A percentile compares a stretch with the other conserved stretches of the same genome.
Conservation (phyloP, 2,113 vertebrate genomes). For the Eclectus roratus region DNA sequence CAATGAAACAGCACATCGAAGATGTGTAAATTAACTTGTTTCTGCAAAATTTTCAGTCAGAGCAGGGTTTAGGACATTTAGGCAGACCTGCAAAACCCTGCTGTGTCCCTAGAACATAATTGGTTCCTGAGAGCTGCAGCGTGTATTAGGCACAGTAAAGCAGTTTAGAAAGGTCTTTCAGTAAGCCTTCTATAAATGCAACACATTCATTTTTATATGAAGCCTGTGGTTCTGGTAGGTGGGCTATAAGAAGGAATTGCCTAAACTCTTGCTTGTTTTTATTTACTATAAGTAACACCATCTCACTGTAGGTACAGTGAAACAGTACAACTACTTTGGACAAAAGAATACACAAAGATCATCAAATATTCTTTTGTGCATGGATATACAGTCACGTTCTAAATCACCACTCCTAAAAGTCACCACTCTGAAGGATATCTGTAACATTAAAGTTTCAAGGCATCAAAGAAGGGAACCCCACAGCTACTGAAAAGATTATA, state of each 20-base stretch:
- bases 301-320: background rate
- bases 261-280: background rate
- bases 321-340: background rate
- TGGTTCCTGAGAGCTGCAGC: background rate
- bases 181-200: background rate
- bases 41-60: background rate
- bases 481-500: background rate
- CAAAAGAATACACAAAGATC: background rate
- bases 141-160: background rate
- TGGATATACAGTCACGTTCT: background rate
- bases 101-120: constrained; percentile 19
- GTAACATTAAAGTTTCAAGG: background rate
- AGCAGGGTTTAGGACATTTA: background rate
- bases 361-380: background rate
- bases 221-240: background rate
- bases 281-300: background rate
- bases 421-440: background rate
- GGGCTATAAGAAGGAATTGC: background rate
- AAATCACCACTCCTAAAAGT: background rate
- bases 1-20: background rate
- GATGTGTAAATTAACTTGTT: constrained; percentile 9
- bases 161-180: background rate
- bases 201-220: background rate
- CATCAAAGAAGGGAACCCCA: background rate
- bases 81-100: background rate